phyloP scores from a whole-genome alignment of 2,113 vertebrate genomes.

The Leuciscus idus region DNA sequence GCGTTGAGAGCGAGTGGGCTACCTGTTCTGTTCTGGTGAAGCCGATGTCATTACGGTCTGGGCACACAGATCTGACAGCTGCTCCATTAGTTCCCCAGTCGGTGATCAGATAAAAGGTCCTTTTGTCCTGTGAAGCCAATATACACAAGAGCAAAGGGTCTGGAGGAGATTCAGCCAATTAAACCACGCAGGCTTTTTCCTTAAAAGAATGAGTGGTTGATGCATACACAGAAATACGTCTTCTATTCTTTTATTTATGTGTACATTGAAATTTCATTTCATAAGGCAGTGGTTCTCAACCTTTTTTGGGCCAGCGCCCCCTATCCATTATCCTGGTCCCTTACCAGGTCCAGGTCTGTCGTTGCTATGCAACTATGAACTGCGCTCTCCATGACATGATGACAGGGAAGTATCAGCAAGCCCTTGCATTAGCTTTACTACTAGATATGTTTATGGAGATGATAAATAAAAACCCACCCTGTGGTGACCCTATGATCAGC shows the following conservation, averaged over 20 bases:
- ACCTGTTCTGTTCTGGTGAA: slow-evolving; percentile 52
- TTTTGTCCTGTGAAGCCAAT: slow-evolving; percentile 31
- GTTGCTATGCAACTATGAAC: too few relatives aligned
- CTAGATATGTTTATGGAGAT: too few relatives aligned
- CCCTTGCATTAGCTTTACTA: too few relatives aligned
- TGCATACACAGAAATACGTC: background rate
- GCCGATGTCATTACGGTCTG: slow-evolving; percentile 53
- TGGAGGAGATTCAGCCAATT: slow-evolving; percentile 37
- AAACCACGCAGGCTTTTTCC: background rate
- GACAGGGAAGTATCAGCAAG: too few relatives aligned
- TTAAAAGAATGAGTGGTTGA: slow-evolving; percentile 23
- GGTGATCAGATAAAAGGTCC: slow-evolving; percentile 40
- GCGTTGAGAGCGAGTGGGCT: slow-evolving; percentile 52
- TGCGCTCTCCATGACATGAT: too few relatives aligned
- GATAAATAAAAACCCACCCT: too few relatives aligned
- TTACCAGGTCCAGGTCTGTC: too few relatives aligned
- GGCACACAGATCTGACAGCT: slow-evolving; percentile 46
- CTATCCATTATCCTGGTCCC: too few relatives aligned
- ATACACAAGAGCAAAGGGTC: slow-evolving; percentile 29
- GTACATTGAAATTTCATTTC: background rate
- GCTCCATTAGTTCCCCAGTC: slow-evolving; percentile 41
- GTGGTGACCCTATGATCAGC: too few relatives aligned
- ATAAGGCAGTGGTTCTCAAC: background rate
- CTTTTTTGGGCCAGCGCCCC: too few relatives aligned
- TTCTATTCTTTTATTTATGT: background rate